Evolutionary conservation across 2,797 vertebrate species (phyloP), one percentile per base, ranked within the genome.

Genomic region (Mustela erminea): DNA sequence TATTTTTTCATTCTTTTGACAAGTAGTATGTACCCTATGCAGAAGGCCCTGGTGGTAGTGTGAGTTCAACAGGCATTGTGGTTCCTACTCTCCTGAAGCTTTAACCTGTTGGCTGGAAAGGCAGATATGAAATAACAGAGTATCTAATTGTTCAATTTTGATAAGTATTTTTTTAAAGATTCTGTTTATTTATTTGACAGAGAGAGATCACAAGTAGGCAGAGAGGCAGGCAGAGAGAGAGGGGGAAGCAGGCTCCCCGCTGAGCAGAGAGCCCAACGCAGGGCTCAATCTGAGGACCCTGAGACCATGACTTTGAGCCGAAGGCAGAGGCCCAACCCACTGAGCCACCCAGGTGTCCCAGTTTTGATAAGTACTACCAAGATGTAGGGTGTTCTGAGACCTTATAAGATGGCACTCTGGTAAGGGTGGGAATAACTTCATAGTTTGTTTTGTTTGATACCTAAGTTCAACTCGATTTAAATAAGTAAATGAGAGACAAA

Each of bases 371-470:
- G 49, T 52, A 52, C 14, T 52, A 15, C 60, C 88, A n/a, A 91
- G 52, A 68, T 88, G 38, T 62, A 54, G 62, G 41, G 2, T 86
- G 7, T 32, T 64, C 14, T 15, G 70, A 84, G 52, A 77, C 60
- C 54, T 88, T n/a, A 20, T 62, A 52, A 75, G 14, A 43, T 23
- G 25, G 43, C 11, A 15, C 14, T 72, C 10, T 64, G 15, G 13
- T 81, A 32, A 46, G 21, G n/a, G 11, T 9, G 5, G 43, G 1
- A 21, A 54, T 77, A 89, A 46, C 35, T 90, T 43, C 87, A 72
- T 75, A 72, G 35, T 92, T 46, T 91, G 70, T 25, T 92, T 83
- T 92, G 27, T 90, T 96, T 97, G 41, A 11, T 70, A 62, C 29
- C 23, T 54, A 21, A 87, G 13, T 85, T 94, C 38, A 82, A 85